Evolutionary conservation across 2,888 invertebrate species (phyloP).

Genomic region (Pasiphila rectangulata): DNA sequence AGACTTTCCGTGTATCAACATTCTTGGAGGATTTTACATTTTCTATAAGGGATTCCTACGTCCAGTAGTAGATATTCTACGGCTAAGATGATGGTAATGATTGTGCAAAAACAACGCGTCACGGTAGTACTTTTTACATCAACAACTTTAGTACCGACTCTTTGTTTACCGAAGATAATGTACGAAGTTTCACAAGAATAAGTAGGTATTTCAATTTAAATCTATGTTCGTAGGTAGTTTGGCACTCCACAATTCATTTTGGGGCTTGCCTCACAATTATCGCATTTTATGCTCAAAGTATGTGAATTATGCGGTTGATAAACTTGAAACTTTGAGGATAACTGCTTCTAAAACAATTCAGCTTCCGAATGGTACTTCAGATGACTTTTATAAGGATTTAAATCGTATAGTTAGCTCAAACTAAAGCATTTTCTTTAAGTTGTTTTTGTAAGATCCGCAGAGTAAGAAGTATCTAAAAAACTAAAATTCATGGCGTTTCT

Average conservation of each 20-base stretch:
- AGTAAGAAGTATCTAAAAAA: too few relatives aligned
- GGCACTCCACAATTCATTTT: slow-evolving; percentile 26
- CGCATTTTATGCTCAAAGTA: slow-evolving; percentile 14
- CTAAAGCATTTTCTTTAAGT: slow-evolving; percentile 1
- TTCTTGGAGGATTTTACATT: too few relatives aligned
- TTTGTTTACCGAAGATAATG: neutral
- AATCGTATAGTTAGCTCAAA: slow-evolving; percentile 10
- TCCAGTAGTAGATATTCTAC: too few relatives aligned
- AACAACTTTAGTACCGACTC: neutral
- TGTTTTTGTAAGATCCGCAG: slow-evolving; percentile 5
- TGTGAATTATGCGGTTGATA: slow-evolving; percentile 20
- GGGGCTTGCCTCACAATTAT: slow-evolving; percentile 11
- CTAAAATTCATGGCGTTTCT: too few relatives aligned
- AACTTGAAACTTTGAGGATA: slow-evolving; percentile 19
- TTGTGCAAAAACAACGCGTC: too few relatives aligned
- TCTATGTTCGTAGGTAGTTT: slow-evolving; percentile 30
- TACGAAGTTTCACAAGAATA: neutral
- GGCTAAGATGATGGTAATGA: too few relatives aligned
- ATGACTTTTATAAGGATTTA: slow-evolving; percentile 16
- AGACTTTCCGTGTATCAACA: too few relatives aligned
- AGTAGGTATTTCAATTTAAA: neutral
- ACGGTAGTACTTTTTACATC: too few relatives aligned
- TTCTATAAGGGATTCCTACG: too few relatives aligned
- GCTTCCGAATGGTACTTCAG: slow-evolving; percentile 13
- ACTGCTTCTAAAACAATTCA: slow-evolving; percentile 15